Percentiles rank a stretch among this genome's conserved stretches.
Conservation (phyloP, 2,888 invertebrate species). For the Polymixis flavicincta region DNA sequence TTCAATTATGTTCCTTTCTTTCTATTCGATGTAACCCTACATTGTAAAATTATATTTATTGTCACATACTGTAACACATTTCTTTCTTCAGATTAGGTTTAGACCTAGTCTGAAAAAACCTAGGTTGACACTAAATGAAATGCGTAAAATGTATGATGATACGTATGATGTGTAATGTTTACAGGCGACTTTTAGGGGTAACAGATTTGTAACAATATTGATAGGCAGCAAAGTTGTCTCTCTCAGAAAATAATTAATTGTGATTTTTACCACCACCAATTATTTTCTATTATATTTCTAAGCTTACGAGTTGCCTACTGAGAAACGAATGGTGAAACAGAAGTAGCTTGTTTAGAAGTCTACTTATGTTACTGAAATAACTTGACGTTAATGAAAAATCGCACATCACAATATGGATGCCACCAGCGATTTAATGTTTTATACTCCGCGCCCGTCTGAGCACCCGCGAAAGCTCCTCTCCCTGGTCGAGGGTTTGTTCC, state of each 20-base stretch:
- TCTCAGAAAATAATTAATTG: too few species aligned
- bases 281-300: background rate
- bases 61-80: too few species aligned
- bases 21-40: too few species aligned
- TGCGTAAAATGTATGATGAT: background rate
- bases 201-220: background rate
- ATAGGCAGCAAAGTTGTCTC: background rate
- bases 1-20: too few species aligned
- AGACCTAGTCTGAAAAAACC: background rate
- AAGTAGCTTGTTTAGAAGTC: too few species aligned
- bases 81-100: too few species aligned
- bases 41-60: too few species aligned
- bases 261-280: too few species aligned
- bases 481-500: background rate
- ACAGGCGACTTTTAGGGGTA: background rate
- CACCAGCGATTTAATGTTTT: background rate
- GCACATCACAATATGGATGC: background rate
- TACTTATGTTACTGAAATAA: background rate
- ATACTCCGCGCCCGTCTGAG: background rate
- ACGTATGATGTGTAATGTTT: background rate
- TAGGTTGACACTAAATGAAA: too few species aligned
- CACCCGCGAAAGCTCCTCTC: background rate
- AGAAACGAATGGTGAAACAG: background rate
- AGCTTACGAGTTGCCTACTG: too few species aligned
- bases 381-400: background rate